Evolutionary conservation across 1,140 invertebrate species (phyloP), one percentile per base, ranked within the genome.

Genomic region (Panagrolaimus sp.): DNA sequence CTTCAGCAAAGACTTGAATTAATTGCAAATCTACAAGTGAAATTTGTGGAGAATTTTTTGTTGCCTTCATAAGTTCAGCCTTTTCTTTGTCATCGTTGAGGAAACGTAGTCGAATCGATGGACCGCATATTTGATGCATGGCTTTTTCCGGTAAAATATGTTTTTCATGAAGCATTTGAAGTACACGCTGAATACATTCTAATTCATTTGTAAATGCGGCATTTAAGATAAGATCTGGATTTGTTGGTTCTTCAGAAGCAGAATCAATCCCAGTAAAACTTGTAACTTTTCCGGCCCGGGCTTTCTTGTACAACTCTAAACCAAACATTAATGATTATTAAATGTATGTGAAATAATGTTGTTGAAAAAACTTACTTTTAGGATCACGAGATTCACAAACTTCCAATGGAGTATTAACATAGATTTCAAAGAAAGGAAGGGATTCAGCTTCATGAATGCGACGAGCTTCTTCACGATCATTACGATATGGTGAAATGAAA

Each of bases 211-310:
- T 87, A 68, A 90, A 88, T 32, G 90, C 90, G 1, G 94, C 94
- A 79, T 90, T 90, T 2, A 98, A 87, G 52, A 91, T 87, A 24
- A 98, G 83, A 78, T 98, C 93, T 0, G 94, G 92, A 65, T 89
- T 88, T 70, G 88, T 87, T 0, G 96, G 96, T 24, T 88, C 87
- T 83, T 98, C 94, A 84, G 98, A 98, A 52, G 88, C 88, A 74
- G 93, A 90, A 82, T 96, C 94, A 68, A 98, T 94, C n/a, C 96
- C 96, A 71, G 96, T 98, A 82, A 98, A 98, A 17, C 93, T 88
- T 86, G 91, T 93, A 68, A 99, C 96, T 55, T 89, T 84, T 46
- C 96, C 96, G 71, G 91, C 89, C 62, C 96, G 87, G 0, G 96
- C 96, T 84, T 97, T 98, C 84, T 96, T 96, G 84, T 99, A 99